Conservation (phyloP, 2,797 vertebrate genomes). For the Microcaecilia unicolor region DNA sequence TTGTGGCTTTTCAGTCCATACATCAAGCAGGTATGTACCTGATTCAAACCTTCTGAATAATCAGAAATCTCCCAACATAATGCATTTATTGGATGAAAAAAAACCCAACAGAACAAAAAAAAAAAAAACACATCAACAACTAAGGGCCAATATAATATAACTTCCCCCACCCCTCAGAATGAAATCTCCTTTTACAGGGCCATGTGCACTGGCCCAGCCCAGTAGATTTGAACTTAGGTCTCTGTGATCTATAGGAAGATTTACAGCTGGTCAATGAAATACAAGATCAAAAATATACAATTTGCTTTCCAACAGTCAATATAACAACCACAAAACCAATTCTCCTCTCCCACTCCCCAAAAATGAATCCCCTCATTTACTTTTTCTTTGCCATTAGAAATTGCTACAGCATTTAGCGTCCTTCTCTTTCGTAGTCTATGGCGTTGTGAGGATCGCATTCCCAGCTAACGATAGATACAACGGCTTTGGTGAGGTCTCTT, state of each 20-base stretch:
- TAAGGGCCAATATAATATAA: too few relatives aligned
- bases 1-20: too few relatives aligned
- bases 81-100: too few relatives aligned
- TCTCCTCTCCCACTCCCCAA: too few relatives aligned
- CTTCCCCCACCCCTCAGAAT: neutral
- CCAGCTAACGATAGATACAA: constrained; percentile 39
- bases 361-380: too few relatives aligned
- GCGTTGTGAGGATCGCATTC: constrained; percentile 31
- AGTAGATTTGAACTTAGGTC: too few relatives aligned
- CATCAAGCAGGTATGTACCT: too few relatives aligned
- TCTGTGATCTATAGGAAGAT: constrained; percentile 36
- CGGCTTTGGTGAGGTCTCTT: constrained; percentile 72
- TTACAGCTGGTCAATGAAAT: constrained; percentile 31
- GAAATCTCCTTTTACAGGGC: neutral
- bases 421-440: constrained; percentile 26
- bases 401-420: neutral
- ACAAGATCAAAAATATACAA: neutral
- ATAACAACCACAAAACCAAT: constrained; percentile 46
- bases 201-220: too few relatives aligned
- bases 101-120: too few relatives aligned
- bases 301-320: constrained; percentile 42
- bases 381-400: neutral
- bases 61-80: too few relatives aligned
- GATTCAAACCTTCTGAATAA: too few relatives aligned
- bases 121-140: too few relatives aligned